Percentiles rank a stretch among this genome's conserved stretches.
phyloP scores from a whole-genome alignment of 92 coral and sea anemone genomes.

The Heliopora coerulea region DNA sequence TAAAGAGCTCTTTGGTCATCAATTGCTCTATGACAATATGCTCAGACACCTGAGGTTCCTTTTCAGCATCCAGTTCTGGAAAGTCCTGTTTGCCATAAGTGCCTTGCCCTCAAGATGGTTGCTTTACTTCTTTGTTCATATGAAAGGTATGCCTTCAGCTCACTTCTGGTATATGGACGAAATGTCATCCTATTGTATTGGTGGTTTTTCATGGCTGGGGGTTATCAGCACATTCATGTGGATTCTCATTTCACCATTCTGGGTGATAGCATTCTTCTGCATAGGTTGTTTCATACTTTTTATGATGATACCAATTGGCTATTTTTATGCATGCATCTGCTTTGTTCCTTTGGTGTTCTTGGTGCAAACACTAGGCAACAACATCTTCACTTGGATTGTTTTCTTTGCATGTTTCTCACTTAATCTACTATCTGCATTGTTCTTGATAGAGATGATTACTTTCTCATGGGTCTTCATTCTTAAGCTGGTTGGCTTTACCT shows the following conservation, averaged over 20 bases:
- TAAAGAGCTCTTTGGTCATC: slow-evolving; percentile 1
- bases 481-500: slow-evolving; percentile 24
- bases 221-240: slow-evolving; percentile 1
- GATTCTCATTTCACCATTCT: slow-evolving; percentile 12
- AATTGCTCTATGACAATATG: slow-evolving; percentile 26
- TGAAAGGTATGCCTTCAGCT: slow-evolving; percentile 1
- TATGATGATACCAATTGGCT: slow-evolving; percentile 23
- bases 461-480: slow-evolving; percentile 28
- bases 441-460: slow-evolving; percentile 19
- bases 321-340: slow-evolving; percentile 25
- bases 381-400: slow-evolving; percentile 18
- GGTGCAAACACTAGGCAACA: slow-evolving; percentile 22
- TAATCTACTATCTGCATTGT: slow-evolving; percentile 25
- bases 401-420: slow-evolving; percentile 3
- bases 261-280: slow-evolving; percentile 14
- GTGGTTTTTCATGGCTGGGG: not conserved
- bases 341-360: slow-evolving; percentile 25
- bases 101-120: slow-evolving; percentile 21
- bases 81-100: not conserved
- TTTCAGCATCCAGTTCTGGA: slow-evolving; percentile 12
- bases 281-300: slow-evolving; percentile 2
- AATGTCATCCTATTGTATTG: not conserved
- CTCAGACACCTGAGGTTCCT: slow-evolving; percentile 13
- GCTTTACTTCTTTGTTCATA: not conserved
- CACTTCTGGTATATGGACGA: not conserved